Evolutionary conservation across 2,113 vertebrate genomes (phyloP).

Genomic region (Pachypanchax playfairii): DNA sequence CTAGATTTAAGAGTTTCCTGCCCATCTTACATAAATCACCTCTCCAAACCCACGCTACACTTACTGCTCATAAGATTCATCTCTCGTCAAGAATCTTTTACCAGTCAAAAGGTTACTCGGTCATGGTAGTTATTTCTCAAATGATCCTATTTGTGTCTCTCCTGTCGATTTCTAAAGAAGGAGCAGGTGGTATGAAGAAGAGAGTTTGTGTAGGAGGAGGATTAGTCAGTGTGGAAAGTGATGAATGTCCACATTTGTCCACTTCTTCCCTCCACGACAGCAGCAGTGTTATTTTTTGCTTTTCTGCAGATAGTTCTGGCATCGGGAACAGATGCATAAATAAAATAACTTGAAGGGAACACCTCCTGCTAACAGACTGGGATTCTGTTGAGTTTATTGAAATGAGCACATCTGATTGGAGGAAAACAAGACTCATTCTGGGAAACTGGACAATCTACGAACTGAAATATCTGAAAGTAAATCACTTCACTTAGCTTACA

Average conservation of each 20-base stretch:
- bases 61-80: conserved; percentile 37
- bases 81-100: conserved; percentile 15
- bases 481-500: not conserved
- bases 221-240: conserved; percentile 28
- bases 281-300: not conserved
- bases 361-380: not conserved
- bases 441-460: not conserved
- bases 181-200: conserved; percentile 22
- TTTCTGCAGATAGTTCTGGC: not conserved
- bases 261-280: conserved; percentile 20
- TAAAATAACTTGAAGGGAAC: not conserved
- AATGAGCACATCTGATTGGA: not conserved
- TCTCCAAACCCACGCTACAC: not conserved
- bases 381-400: conserved; percentile 1
- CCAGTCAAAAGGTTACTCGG: conserved; percentile 35
- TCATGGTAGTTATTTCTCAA: conserved; percentile 39
- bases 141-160: conserved; percentile 17
- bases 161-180: conserved; percentile 1
- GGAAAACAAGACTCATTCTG: conserved; percentile 9
- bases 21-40: conserved; percentile 18
- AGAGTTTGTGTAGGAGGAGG: conserved; percentile 40
- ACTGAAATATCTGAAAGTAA: not conserved
- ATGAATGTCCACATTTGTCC: conserved; percentile 32
- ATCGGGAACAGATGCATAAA: not conserved
- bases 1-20: not conserved